Percentiles rank a stretch among this genome's conserved stretches.
Conservation (phyloP, 2,888 invertebrate species). For the Pristionchus arcanus region DNA sequence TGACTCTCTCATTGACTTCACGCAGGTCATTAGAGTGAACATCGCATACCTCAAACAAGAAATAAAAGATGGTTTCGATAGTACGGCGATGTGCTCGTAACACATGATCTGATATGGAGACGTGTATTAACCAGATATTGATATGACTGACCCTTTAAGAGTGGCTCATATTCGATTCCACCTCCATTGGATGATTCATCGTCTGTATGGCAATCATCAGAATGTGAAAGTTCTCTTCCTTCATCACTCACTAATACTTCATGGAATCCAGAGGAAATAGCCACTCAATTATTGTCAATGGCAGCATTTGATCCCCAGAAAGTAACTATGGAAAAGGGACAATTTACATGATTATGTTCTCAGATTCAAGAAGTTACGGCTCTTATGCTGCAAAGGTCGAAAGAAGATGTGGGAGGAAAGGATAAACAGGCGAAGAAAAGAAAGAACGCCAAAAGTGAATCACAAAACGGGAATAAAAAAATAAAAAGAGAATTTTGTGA, state of each 20-base stretch:
- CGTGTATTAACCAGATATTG: too few relatives aligned
- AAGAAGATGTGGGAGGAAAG: not conserved
- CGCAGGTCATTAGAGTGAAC: too few relatives aligned
- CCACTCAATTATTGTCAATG: slow-evolving; percentile 34
- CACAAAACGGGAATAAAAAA: not conserved
- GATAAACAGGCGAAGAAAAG: not conserved
- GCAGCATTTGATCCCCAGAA: slow-evolving; percentile 1
- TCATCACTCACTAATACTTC: slow-evolving; percentile 18
- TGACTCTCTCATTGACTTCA: too few relatives aligned
- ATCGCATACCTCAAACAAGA: too few relatives aligned
- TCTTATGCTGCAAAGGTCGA: slow-evolving; percentile 23
- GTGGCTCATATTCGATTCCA: not conserved
- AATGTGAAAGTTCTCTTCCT: slow-evolving; percentile 46
- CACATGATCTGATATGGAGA: too few relatives aligned
- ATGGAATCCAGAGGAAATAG: slow-evolving; percentile 44
- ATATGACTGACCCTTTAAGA: not conserved
- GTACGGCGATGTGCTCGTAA: too few relatives aligned
- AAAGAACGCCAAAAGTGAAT: not conserved
- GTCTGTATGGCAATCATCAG: not conserved
- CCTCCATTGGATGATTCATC: not conserved
- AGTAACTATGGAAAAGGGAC: not conserved
- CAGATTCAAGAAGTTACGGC: slow-evolving; percentile 9
- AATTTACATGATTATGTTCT: not conserved
- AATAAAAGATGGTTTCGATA: too few relatives aligned
- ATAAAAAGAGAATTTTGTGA: not conserved